phyloP scores from a whole-genome alignment of 2,797 vertebrate species.

The Myotis findleyi region DNA sequence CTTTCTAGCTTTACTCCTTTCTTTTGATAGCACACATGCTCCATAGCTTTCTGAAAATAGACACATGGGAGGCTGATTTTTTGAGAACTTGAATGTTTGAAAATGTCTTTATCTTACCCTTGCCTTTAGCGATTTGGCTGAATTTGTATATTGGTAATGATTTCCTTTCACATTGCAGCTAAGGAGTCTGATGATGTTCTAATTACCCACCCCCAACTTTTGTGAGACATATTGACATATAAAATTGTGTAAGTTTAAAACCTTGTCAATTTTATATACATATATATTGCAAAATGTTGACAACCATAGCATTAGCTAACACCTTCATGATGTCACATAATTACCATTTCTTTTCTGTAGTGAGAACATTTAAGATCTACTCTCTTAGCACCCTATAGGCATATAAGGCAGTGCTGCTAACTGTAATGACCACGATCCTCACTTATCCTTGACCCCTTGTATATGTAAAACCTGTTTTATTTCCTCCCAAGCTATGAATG shows the following conservation, averaged over 20 bases:
- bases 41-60: background rate
- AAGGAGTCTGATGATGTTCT: background rate
- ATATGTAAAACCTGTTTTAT: background rate
- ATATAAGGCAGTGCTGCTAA: background rate
- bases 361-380: background rate
- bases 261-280: background rate
- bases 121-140: background rate
- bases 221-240: background rate
- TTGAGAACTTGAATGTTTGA: background rate
- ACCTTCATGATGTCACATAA: background rate
- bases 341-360: background rate
- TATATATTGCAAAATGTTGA: background rate
- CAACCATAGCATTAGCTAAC: background rate
- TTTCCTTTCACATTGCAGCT: slow-evolving; percentile 2
- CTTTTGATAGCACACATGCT: background rate
- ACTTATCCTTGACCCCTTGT: background rate
- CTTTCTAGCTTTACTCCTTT: background rate
- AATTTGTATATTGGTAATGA: background rate
- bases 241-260: background rate
- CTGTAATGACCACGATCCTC: background rate
- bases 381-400: background rate
- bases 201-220: background rate
- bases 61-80: background rate
- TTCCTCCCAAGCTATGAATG: background rate
- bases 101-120: background rate